Evolutionary conservation across 2,888 invertebrate species (phyloP).

Genomic region (Hydraecia micacea): DNA sequence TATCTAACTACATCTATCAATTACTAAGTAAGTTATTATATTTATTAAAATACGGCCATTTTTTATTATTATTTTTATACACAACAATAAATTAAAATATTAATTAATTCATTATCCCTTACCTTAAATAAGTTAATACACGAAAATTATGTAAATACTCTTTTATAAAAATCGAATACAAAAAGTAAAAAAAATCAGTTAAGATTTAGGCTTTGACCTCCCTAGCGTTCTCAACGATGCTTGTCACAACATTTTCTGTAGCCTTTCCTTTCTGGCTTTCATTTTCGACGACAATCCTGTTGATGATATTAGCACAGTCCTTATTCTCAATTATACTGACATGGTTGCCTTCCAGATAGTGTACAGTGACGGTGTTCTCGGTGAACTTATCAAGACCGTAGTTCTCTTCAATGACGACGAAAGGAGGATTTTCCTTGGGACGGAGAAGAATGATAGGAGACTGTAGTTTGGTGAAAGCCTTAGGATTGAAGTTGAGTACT

Average conservation of each 20-base stretch:
- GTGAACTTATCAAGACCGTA: constrained; percentile 92
- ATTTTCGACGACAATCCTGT: constrained; percentile 79
- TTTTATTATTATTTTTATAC: constrained; percentile 59
- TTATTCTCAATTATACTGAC: constrained; percentile 92
- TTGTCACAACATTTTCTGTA: constrained; percentile 79
- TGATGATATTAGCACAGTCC: constrained; percentile 91
- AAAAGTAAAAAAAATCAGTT: constrained; percentile 15
- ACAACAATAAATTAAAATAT: constrained; percentile 52
- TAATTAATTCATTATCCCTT: constrained; percentile 45
- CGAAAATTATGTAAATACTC: constrained; percentile 38
- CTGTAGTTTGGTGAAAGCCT: constrained; percentile 86
- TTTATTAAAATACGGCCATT: constrained; percentile 76
- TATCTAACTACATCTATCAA: constrained; percentile 59
- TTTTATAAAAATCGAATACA: constrained; percentile 39
- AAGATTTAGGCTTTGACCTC: constrained; percentile 71
- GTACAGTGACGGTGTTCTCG: constrained; percentile 89
- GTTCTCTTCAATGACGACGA: constrained; percentile 91
- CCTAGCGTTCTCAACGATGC: constrained; percentile 82
- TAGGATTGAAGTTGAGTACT: constrained; percentile 84
- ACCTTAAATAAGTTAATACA: constrained; percentile 59
- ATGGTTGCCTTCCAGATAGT: constrained; percentile 93
- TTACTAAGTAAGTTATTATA: constrained; percentile 66
- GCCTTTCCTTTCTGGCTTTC: constrained; percentile 73
- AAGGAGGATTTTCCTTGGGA: constrained; percentile 90
- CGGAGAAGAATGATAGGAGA: constrained; percentile 91